Evolutionary conservation across 1,140 invertebrate species (phyloP).

Genomic region (Olivierus martensii): DNA sequence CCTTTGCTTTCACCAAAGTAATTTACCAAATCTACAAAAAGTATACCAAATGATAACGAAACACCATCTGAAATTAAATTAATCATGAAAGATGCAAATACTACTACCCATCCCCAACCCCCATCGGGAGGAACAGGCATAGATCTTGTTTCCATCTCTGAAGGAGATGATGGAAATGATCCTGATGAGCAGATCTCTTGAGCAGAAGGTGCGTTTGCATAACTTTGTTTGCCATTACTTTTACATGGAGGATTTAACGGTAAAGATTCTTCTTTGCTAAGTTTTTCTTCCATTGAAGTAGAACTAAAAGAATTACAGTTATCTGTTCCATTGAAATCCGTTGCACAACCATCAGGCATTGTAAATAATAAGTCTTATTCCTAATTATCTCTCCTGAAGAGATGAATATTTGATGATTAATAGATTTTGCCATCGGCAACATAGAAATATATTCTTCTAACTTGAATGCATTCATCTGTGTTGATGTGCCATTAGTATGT

Average conservation of each 20-base stretch:
- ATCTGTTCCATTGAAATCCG: background rate
- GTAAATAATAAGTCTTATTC: too few species aligned
- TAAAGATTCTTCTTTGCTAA: background rate
- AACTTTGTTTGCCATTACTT: background rate
- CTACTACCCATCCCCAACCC: slow-evolving; percentile 57
- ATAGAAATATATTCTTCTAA: too few species aligned
- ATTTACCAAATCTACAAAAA: slow-evolving; percentile 72
- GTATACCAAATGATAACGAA: slow-evolving; percentile 79
- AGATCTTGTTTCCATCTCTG: background rate
- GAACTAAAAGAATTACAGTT: background rate
- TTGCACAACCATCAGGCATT: background rate
- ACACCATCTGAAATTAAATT: slow-evolving; percentile 91
- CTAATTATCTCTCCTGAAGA: too few species aligned
- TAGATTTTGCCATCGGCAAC: too few species aligned
- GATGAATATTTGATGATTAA: too few species aligned
- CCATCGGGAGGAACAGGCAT: slow-evolving; percentile 33
- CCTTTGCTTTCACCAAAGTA: slow-evolving; percentile 63
- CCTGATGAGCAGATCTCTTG: background rate
- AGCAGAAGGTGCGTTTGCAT: background rate
- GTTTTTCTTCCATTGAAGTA: background rate
- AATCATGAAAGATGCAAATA: slow-evolving; percentile 63
- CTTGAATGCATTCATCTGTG: too few species aligned
- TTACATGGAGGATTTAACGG: background rate
- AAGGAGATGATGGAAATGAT: background rate
- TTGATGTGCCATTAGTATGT: too few species aligned